Conservation (phyloP, 2,113 vertebrate species). For the Cyprinodon tularosa region DNA sequence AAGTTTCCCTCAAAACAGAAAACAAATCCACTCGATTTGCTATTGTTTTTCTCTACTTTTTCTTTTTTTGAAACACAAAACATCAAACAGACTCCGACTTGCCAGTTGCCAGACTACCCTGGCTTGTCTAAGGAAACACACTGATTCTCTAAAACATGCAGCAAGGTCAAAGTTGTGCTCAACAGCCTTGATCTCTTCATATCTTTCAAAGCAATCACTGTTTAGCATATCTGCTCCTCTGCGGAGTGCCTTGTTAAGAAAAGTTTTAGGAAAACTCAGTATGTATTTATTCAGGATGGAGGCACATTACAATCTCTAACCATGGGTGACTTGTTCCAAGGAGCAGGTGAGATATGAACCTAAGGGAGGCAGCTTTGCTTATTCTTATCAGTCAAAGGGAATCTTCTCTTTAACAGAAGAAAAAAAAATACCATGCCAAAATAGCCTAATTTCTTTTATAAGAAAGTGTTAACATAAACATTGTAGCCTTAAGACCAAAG, state of each 20-base stretch:
- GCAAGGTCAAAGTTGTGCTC: conserved; percentile 57
- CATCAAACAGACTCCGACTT: conserved; percentile 45
- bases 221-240: conserved; percentile 35
- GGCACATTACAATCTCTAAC: conserved; percentile 55
- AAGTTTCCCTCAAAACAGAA: too few relatives aligned
- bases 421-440: conserved; percentile 15
- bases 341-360: conserved; percentile 45
- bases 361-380: conserved; percentile 36
- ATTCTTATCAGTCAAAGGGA: conserved; percentile 42
- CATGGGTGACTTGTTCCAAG: conserved; percentile 37
- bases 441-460: neutral
- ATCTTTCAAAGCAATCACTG: conserved; percentile 55
- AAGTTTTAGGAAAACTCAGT: conserved; percentile 49
- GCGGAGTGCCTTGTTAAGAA: conserved; percentile 30
- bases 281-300: conserved; percentile 70
- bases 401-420: conserved; percentile 43
- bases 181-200: conserved; percentile 52
- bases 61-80: conserved; percentile 38
- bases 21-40: too few relatives aligned
- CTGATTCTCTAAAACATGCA: conserved; percentile 60
- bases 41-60: conserved; percentile 12
- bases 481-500: neutral
- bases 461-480: neutral
- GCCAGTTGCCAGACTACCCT: conserved; percentile 19
- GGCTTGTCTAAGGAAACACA: conserved; percentile 30